Evolutionary conservation across 2,797 vertebrate genomes (phyloP), one percentile per base, ranked within the genome.

Genomic region (Helostoma temminkii): DNA sequence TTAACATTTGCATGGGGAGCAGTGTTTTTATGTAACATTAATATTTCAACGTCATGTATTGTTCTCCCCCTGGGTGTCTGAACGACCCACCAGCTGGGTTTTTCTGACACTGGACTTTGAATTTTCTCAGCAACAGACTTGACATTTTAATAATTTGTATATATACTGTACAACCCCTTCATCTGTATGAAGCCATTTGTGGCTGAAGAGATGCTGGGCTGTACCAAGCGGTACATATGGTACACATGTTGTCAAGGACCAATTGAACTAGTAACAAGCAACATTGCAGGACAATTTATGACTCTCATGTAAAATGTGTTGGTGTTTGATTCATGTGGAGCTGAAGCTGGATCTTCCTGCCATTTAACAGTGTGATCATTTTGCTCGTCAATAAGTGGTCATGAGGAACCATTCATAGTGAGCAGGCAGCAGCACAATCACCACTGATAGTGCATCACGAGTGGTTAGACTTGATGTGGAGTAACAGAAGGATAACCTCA

Each of bases 361-460:
- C 39, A 6, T 66, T 30, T 65, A 66, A 70, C 37, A 63, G 36
- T 48, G 22, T 57, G 45, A 42, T 56, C 15, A 36, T 32, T 67
- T 36, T 69, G 37, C 66, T 76, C 39, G 22, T 28, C 10, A 12
- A 28, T 49, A 78, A 28, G 46, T 50, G 39, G 50, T n/a, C 16
- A 2, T 18, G 9, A 58, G 48, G 61, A 75, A 36, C 8, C 32
- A 19, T 63, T 54, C 25, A 19, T 9, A 45, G 43, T 19, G n/a
- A 82, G 66, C 21, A 59, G 60, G 3, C 32, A 74, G 48, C 61
- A 69, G 70, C 73, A 84, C 78, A 78, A 79, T 84, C 82, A 69
- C 2, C 45, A 53, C 32, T 54, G 25, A 66, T 50, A 28, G n/a
- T 71, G 22, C 25, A 36, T 47, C 36, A 45, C 6, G 3, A 55